Percentiles rank a stretch among this genome's conserved stretches.
Evolutionary conservation across 2,888 invertebrate species (phyloP).

Genomic region (Eutolmus rufibarbis): DNA sequence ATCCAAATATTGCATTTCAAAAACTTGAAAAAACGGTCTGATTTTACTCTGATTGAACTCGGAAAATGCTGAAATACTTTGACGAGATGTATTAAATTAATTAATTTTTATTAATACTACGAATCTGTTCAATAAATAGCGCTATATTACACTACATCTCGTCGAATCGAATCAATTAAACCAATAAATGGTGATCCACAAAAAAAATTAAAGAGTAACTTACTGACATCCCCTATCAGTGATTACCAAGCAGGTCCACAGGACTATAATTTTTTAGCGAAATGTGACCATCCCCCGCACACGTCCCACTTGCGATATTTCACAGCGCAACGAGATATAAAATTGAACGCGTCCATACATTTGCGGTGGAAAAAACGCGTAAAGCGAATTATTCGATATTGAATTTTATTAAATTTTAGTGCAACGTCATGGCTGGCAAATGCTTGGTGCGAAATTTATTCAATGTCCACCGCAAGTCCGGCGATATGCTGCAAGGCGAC

Average conservation of each 20-base stretch:
- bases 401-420: constrained; percentile 43
- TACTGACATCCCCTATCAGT: background rate
- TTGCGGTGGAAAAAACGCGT: background rate
- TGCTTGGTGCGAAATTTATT: constrained; percentile 22
- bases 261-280: background rate
- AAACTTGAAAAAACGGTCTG: too few species aligned
- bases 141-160: background rate
- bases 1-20: too few species aligned
- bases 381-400: constrained; percentile 17
- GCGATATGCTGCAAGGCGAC: background rate
- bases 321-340: background rate
- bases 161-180: background rate
- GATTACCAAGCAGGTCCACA: background rate
- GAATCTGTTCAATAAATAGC: background rate
- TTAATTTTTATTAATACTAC: background rate
- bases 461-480: constrained; percentile 27
- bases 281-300: background rate
- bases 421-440: constrained; percentile 22
- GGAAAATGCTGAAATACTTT: background rate
- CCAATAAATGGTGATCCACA: background rate
- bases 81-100: background rate
- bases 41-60: background rate
- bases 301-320: background rate
- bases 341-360: background rate
- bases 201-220: background rate